Percentiles rank a stretch among this genome's conserved stretches.
Conservation (phyloP, 2,113 vertebrate genomes). For the Calidris pygmaea region DNA sequence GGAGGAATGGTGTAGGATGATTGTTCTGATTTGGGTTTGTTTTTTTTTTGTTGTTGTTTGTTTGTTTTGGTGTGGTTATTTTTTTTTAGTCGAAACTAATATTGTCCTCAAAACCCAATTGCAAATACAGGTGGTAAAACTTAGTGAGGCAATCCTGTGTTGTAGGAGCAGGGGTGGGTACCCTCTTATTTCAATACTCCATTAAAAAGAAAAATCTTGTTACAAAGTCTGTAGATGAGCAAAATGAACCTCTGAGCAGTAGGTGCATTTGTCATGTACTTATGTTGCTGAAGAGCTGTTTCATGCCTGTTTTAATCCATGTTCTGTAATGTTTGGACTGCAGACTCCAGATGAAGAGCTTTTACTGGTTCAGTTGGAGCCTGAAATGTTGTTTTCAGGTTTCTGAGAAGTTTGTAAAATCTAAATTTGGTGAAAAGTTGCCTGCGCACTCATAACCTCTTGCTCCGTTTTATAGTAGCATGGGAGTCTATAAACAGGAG, state of each 20-base stretch:
- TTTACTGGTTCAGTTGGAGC: neutral
- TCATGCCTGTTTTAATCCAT: neutral
- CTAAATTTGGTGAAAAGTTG: constrained; percentile 38
- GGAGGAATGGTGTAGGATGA: neutral
- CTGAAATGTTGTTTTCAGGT: constrained; percentile 15
- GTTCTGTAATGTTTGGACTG: neutral
- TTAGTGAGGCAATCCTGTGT: neutral
- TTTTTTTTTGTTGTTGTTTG: neutral
- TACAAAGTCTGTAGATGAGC: neutral
- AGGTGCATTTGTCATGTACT: neutral
- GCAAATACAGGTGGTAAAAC: neutral
- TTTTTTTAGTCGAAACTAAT: neutral
- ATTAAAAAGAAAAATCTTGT: neutral
- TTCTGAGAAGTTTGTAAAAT: constrained; percentile 40
- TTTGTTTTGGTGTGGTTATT: too few relatives aligned
- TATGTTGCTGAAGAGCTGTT: neutral
- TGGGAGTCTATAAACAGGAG: constrained; percentile 44
- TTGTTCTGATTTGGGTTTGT: neutral
- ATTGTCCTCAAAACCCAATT: neutral
- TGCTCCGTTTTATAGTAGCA: constrained; percentile 42
- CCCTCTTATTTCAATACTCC: neutral
- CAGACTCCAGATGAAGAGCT: neutral
- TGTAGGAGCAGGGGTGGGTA: neutral
- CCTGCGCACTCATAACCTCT: constrained; percentile 3
- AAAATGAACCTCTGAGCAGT: neutral